Conservation (phyloP, 2,797 vertebrate species). For the Apogon hyalosoma region DNA sequence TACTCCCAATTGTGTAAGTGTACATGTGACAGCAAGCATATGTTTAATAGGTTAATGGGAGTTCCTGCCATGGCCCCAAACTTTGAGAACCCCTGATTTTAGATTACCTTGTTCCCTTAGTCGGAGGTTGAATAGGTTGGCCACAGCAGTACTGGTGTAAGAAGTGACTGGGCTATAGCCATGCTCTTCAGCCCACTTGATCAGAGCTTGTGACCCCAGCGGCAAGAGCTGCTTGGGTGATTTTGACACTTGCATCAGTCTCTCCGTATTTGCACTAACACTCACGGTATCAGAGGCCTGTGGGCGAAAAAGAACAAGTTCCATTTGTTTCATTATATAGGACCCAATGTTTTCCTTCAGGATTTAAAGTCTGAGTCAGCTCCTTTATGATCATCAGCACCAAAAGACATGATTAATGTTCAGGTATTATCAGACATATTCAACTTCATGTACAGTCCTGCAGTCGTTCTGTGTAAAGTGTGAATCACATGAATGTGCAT, state of each 20-base stretch:
- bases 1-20: no score
- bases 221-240: slow-evolving; percentile 79
- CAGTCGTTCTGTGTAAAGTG: slow-evolving; percentile 21
- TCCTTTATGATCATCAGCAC: slow-evolving; percentile 10
- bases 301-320: slow-evolving; percentile 27
- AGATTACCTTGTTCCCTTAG: slow-evolving; percentile 89
- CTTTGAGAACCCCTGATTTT: not conserved
- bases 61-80: no score
- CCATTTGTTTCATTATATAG: not conserved
- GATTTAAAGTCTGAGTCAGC: not conserved
- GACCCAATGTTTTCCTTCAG: not conserved
- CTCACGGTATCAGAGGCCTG: slow-evolving; percentile 92
- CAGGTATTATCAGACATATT: slow-evolving; percentile 26
- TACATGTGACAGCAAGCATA: no score
- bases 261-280: slow-evolving; percentile 85
- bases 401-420: slow-evolving; percentile 28
- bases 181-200: slow-evolving; percentile 90
- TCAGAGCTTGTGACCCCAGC: slow-evolving; percentile 87
- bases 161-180: slow-evolving; percentile 88
- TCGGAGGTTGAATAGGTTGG: slow-evolving; percentile 91
- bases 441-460: slow-evolving; percentile 61
- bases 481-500: slow-evolving; percentile 48
- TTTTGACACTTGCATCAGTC: slow-evolving; percentile 82
- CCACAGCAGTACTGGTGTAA: slow-evolving; percentile 91
- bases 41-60: no score